A percentile compares a stretch with the other conserved stretches of the same genome.
These are phyloP conservation scores for Drosophila cognata DNA, from an alignment of 2,888 invertebrate genomes.

Conservation along the genomic window DNA sequence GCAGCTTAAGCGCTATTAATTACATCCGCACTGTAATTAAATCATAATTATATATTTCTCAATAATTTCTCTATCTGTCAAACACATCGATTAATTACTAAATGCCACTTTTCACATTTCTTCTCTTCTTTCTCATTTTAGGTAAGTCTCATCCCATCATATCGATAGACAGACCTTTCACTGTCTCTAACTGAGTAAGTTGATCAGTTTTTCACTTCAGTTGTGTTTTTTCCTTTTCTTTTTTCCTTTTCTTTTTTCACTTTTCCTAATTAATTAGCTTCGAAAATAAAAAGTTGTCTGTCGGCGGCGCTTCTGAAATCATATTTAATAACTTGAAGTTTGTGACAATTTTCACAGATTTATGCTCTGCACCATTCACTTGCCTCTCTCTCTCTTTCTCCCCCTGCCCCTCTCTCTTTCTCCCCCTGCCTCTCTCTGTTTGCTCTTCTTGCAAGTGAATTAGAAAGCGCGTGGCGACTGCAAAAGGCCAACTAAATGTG, in stretches of 20 bases:
- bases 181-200: constrained; percentile 32
- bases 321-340: constrained; percentile 32
- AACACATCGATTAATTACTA: constrained; percentile 40
- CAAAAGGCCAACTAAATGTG: constrained; percentile 51
- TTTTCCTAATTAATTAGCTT: constrained; percentile 25
- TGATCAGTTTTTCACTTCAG: constrained; percentile 15
- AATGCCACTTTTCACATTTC: constrained; percentile 39
- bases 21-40: constrained; percentile 18
- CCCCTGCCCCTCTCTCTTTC: neutral
- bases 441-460: constrained; percentile 29
- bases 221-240: neutral
- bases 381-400: neutral
- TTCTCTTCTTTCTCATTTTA: constrained; percentile 57
- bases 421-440: neutral
- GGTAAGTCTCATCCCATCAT: constrained; percentile 58
- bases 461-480: constrained; percentile 58
- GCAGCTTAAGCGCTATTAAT: constrained; percentile 7
- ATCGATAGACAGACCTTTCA: constrained; percentile 35
- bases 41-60: constrained; percentile 32
- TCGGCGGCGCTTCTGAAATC: constrained; percentile 30
- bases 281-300: neutral
- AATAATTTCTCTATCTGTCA: constrained; percentile 14
- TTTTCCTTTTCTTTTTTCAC: neutral
- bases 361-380: constrained; percentile 15
- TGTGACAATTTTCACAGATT: constrained; percentile 63